Evolutionary conservation across 2,888 invertebrate genomes (phyloP).

Genomic region (Drosophila ochracea): DNA sequence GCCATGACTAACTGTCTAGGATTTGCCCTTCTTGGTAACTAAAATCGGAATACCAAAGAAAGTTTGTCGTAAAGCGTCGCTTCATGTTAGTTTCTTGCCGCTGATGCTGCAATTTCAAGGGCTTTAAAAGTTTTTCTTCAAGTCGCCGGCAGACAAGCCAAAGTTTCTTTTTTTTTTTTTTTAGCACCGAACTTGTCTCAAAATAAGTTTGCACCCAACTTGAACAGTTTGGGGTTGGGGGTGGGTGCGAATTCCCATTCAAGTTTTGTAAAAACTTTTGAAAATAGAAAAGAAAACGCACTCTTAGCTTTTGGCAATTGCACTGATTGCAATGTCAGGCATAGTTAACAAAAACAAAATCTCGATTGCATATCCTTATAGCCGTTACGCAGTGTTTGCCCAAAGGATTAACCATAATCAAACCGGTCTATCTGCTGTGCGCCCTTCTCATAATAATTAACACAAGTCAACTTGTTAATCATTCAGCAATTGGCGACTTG

Average conservation of each 20-base stretch:
- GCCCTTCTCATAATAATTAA: conserved; percentile 61
- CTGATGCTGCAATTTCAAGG: conserved; percentile 45
- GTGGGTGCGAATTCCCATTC: conserved; percentile 13
- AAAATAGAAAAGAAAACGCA: conserved; percentile 15
- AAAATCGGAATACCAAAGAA: conserved; percentile 13
- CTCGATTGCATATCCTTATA: neutral
- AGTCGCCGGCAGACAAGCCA: conserved; percentile 13
- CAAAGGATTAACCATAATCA: conserved; percentile 65
- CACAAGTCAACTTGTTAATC: conserved; percentile 81
- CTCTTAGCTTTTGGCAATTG: conserved; percentile 30
- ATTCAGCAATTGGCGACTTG: conserved; percentile 67
- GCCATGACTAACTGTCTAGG: conserved; percentile 68
- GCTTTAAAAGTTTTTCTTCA: conserved; percentile 47
- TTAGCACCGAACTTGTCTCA: conserved; percentile 22
- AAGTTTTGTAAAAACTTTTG: conserved; percentile 26
- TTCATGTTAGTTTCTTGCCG: conserved; percentile 21
- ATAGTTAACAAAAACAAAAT: neutral
- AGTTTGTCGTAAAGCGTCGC: conserved; percentile 35
- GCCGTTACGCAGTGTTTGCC: conserved; percentile 49
- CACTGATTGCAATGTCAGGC: conserved; percentile 47
- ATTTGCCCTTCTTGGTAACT: conserved; percentile 35
- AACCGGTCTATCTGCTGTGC: conserved; percentile 42
- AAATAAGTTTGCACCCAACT: conserved; percentile 28
- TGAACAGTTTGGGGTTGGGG: neutral
- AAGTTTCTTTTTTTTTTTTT: neutral